These are phyloP conservation scores for Saguinus midas DNA, from an alignment of 2,113 vertebrate genomes.

Conservation along the genomic window DNA sequence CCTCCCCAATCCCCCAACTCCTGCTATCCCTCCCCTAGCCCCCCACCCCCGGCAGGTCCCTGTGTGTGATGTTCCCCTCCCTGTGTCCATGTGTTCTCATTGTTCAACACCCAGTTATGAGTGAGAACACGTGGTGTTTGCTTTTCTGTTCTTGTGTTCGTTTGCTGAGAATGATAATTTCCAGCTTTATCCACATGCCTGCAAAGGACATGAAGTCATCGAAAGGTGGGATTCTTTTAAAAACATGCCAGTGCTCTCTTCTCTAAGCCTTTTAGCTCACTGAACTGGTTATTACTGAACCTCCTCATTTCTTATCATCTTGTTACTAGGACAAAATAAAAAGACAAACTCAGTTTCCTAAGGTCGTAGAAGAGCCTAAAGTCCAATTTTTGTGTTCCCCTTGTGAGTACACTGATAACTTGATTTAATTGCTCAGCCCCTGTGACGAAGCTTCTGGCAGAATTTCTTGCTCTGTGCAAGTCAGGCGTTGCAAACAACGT, in stretches of 20 bases:
- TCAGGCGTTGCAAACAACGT: no score
- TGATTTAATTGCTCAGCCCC: neutral
- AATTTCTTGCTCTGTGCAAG: neutral
- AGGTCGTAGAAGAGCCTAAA: neutral
- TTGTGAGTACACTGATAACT: neutral
- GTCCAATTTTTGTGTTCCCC: fast-evolving
- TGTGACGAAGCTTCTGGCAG: neutral
- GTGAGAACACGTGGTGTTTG: no score
- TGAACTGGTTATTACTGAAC: neutral
- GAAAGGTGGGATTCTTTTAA: neutral
- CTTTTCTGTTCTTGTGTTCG: no score
- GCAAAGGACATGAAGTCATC: no score
- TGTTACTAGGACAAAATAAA: neutral
- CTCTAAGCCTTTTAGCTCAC: neutral
- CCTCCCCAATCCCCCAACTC: no score
- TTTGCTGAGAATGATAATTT: no score
- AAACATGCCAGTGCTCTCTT: neutral
- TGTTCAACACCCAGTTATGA: no score
- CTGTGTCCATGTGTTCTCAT: no score
- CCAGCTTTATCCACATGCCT: no score
- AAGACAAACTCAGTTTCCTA: neutral
- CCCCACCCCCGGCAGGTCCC: no score
- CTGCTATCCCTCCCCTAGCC: no score
- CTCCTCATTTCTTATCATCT: neutral
- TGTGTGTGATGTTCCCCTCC: no score